phyloP scores from a whole-genome alignment of 2,797 vertebrate genomes.

The Pseudochirops corinnae region DNA sequence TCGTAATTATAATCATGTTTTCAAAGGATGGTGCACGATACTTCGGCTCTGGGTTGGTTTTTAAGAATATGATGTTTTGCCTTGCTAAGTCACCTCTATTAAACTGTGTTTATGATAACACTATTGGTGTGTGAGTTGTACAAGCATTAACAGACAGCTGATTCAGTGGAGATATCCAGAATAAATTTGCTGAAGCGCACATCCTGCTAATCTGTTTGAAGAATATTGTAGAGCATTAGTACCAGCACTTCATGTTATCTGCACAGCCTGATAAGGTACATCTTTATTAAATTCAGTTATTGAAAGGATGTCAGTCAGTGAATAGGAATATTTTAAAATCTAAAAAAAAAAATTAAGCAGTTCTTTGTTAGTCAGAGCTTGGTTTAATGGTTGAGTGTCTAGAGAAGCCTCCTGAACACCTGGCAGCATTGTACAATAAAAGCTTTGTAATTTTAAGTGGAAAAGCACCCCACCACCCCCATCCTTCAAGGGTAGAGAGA shows the following conservation, averaged over 20 bases:
- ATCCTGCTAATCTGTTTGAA: conserved; percentile 94
- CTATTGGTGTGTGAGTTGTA: conserved; percentile 86
- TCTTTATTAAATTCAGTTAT: conserved; percentile 97
- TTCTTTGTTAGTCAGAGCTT: conserved; percentile 87
- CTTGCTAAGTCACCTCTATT: conserved; percentile 87
- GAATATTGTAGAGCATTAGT: conserved; percentile 93
- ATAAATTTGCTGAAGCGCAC: conserved; percentile 90
- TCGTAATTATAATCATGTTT: conserved; percentile 79
- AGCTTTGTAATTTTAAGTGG: conserved; percentile 92
- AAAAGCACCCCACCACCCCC: conserved; percentile 92
- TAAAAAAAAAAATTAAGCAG: conserved; percentile 89
- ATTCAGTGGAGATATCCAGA: conserved; percentile 91
- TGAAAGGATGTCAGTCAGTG: conserved; percentile 91
- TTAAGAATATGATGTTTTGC: conserved; percentile 85
- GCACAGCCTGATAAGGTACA: conserved; percentile 95
- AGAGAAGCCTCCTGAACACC: conserved; percentile 88
- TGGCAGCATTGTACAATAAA: conserved; percentile 87
- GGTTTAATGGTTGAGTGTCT: conserved; percentile 88
- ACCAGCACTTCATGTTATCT: conserved; percentile 95
- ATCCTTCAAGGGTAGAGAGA: conserved; percentile 82
- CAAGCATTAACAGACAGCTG: conserved; percentile 91
- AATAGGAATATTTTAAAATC: conserved; percentile 94
- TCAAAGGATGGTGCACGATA: conserved; percentile 70
- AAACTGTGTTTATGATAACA: conserved; percentile 88
- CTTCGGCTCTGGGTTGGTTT: conserved; percentile 75